Evolutionary conservation across 2,888 invertebrate species (phyloP), one percentile per base, ranked within the genome.

Genomic region (Pyrrhosoma nymphula): DNA sequence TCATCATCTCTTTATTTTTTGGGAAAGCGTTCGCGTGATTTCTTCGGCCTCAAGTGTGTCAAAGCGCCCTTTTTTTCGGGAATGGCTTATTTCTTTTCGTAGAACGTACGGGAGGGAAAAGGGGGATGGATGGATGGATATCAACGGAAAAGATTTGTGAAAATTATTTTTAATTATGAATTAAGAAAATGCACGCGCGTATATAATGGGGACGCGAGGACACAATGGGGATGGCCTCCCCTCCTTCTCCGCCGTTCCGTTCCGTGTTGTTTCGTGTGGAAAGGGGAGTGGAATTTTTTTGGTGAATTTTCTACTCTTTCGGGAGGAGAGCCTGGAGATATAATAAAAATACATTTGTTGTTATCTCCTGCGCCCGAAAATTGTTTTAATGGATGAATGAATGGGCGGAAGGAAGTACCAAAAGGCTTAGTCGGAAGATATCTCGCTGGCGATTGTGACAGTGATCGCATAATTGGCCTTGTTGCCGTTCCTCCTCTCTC

Each of bases 301-400:
- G 2, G 35, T 30, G 14, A 35, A 35, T 82, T 35, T 82, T 30
- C 35, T 3, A 35, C n/a, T 30, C 26, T 16, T n/a, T 12, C 14
- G 82, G 30, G 30, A 82, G 35, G 35, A 82, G 16, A 82, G 35
- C 35, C 14, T 14, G n/a, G 35, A 82, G 3, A 16, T 30, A 35
- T 26, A 26, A 26, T 12, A 26, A 8, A 69, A 26, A 60, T 60
- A 69, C n/a, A n/a, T 69, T 26, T 69, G 35, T 35, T 35, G 14
- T 82, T 35, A 82, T 82, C 82, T 82, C 82, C n/a, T 3, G 4
- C 16, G 23, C 82, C 82, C 35, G 30, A 35, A 82, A 82, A 35
- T 82, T 82, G 82, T 82, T 82, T 82, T 35, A 82, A 82, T 82
- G 82, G 82, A 35, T 82, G 82, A 82, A 82, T 82, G 82, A 82